Percentiles rank a stretch among this genome's conserved stretches.
Evolutionary conservation across 2,888 invertebrate species (phyloP).

Genomic region (Tenthredo scrophulariae): DNA sequence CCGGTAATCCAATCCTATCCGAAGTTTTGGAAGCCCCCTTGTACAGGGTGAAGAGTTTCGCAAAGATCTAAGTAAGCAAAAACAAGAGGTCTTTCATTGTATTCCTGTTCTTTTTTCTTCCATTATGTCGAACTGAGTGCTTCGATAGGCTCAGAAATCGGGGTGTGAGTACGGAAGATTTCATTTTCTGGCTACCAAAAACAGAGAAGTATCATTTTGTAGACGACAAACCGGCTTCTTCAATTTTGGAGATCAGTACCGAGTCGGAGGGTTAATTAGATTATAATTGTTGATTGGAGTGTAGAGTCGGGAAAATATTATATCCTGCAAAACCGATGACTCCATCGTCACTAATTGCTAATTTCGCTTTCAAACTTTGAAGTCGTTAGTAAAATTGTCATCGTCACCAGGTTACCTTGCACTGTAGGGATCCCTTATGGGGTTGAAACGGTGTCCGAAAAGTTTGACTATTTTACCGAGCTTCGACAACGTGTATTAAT

Average conservation of each 20-base stretch:
- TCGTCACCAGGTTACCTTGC: background rate
- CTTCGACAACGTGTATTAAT: slow-evolving; percentile 3
- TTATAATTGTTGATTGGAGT: background rate
- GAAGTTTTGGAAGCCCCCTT: background rate
- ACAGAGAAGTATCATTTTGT: background rate
- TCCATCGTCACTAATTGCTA: slow-evolving; percentile 28
- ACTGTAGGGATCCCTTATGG: background rate
- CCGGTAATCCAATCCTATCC: background rate
- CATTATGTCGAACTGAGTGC: background rate
- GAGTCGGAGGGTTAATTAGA: slow-evolving; percentile 19
- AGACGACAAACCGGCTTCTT: background rate
- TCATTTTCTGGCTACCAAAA: background rate
- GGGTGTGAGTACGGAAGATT: background rate
- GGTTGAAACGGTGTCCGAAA: slow-evolving; percentile 4
- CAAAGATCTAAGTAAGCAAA: background rate
- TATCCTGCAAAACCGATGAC: background rate
- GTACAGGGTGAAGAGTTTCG: background rate
- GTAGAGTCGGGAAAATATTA: background rate
- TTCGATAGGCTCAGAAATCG: background rate
- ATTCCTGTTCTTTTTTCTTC: background rate
- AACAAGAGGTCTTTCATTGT: background rate
- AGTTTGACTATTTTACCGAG: background rate
- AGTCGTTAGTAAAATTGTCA: slow-evolving; percentile 34
- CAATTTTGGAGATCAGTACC: background rate
- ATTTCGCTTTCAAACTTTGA: slow-evolving; percentile 15